Conservation (phyloP, 2,797 vertebrate genomes). For the Pantherophis alleghaniensis region DNA sequence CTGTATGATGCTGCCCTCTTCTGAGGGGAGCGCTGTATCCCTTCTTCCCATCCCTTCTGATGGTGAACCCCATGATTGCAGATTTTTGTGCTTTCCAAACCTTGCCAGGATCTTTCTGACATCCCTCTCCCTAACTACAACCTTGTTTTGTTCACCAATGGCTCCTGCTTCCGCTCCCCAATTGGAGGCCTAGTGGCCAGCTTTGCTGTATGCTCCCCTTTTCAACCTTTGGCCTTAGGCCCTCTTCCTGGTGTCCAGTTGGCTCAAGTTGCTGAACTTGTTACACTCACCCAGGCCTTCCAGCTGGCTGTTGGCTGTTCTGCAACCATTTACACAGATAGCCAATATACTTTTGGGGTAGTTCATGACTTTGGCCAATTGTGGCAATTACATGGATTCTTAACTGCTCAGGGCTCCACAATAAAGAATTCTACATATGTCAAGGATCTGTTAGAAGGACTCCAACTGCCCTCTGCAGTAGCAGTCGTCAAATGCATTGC, state of each 20-base stretch:
- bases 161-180: background rate
- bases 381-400: background rate
- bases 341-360: background rate
- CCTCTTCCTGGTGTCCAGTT: background rate
- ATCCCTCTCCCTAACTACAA: background rate
- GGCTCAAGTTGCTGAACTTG: background rate
- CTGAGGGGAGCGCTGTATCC: too few relatives aligned
- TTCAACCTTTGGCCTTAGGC: background rate
- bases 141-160: background rate
- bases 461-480: background rate
- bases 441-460: background rate
- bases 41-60: too few relatives aligned
- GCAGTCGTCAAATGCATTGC: background rate
- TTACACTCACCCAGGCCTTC: background rate
- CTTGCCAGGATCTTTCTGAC: too few relatives aligned
- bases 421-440: background rate
- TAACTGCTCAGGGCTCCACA: background rate
- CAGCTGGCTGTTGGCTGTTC: background rate
- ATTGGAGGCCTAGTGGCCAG: background rate
- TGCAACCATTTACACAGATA: background rate
- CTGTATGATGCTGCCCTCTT: too few relatives aligned
- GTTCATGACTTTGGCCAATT: background rate
- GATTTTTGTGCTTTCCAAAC: too few relatives aligned
- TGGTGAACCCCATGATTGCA: too few relatives aligned
- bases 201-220: background rate